A percentile compares a stretch with the other conserved stretches of the same genome.
These are phyloP conservation scores for Cryptocephalus moraei DNA, from an alignment of 2,888 invertebrate species.

Conservation along the genomic window DNA sequence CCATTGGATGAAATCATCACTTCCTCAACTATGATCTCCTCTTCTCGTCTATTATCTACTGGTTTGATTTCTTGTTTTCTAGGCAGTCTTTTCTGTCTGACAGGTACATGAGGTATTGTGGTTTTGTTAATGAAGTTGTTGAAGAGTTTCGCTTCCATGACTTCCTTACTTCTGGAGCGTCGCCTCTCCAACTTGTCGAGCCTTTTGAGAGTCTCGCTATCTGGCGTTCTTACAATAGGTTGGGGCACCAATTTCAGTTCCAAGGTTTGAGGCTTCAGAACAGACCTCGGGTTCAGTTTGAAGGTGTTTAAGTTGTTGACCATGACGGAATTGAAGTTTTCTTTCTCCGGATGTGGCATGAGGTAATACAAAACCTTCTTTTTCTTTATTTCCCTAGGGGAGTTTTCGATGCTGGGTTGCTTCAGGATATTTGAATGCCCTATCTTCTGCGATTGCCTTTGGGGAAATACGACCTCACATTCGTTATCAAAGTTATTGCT, in stretches of 20 bases:
- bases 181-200: constrained; percentile 17
- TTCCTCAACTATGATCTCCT: constrained; percentile 36
- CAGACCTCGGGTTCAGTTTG: constrained; percentile 29
- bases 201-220: not conserved
- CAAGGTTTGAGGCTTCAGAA: constrained; percentile 22
- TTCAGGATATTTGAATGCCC: constrained; percentile 19
- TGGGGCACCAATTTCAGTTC: not conserved
- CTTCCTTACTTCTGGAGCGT: constrained; percentile 28
- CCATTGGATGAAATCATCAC: constrained; percentile 33
- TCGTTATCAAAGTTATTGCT: not conserved
- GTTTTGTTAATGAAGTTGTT: constrained; percentile 32
- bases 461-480: not conserved
- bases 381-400: constrained; percentile 10
- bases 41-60: constrained; percentile 28
- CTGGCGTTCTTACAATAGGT: not conserved
- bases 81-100: constrained; percentile 30
- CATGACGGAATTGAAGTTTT: constrained; percentile 26
- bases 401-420: constrained; percentile 9
- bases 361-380: constrained; percentile 23
- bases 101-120: constrained; percentile 32
- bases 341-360: constrained; percentile 30
- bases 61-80: constrained; percentile 37
- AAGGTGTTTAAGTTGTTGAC: not conserved
- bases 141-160: constrained; percentile 27
- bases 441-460: not conserved